Conservation (phyloP, 1,140 invertebrate genomes). For the Diachasmimorpha longicaudata region DNA sequence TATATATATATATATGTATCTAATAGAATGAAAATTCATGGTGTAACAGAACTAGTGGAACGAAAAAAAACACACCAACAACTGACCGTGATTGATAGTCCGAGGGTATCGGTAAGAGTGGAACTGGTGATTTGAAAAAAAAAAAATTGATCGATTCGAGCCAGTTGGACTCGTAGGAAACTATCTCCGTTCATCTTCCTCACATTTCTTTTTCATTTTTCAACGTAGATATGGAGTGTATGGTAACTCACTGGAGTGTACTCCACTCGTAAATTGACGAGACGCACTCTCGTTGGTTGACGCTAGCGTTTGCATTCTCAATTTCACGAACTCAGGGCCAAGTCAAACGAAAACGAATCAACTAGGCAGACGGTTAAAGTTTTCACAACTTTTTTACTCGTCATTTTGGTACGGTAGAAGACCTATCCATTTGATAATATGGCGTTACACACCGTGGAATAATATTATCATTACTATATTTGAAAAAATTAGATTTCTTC, state of each 20-base stretch:
- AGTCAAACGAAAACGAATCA: neutral
- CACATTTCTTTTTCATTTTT: neutral
- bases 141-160: neutral
- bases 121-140: neutral
- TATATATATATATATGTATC: neutral
- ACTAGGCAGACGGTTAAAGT: neutral
- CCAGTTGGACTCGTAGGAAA: neutral
- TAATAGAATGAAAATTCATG: neutral
- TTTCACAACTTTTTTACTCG: neutral
- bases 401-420: too few relatives aligned
- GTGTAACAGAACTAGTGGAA: neutral
- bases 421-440: too few relatives aligned
- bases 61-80: neutral
- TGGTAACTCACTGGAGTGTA: neutral
- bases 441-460: too few relatives aligned
- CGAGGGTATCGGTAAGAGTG: neutral
- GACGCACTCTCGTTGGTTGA: neutral
- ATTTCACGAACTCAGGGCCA: neutral
- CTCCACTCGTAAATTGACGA: constrained; percentile 2
- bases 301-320: neutral
- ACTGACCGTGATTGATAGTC: neutral
- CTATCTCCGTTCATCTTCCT: neutral
- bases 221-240: neutral
- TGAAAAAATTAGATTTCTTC: too few relatives aligned
- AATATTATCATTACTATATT: too few relatives aligned